Percentiles rank a stretch among this genome's conserved stretches.
Evolutionary conservation across 2,113 vertebrate genomes (phyloP).

Genomic region (Silurus glanis): DNA sequence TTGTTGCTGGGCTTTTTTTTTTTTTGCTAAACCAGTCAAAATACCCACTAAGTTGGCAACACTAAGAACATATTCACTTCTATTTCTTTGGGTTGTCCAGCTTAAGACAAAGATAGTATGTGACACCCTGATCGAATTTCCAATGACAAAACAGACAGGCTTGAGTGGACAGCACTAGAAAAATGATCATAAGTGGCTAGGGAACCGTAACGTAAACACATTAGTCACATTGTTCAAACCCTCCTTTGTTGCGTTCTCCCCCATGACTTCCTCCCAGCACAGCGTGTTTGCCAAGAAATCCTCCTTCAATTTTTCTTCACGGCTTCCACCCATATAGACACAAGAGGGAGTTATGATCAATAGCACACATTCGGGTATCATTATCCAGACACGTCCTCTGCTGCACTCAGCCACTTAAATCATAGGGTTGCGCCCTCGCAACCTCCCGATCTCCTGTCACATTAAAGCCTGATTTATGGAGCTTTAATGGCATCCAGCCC

Average conservation of each 20-base stretch:
- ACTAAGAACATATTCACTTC: background rate
- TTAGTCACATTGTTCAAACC: conserved; percentile 64
- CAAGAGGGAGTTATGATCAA: conserved; percentile 68
- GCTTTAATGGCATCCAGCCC: conserved; percentile 66
- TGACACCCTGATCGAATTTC: conserved; percentile 35
- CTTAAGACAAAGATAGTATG: conserved; percentile 21
- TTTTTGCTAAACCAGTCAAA: background rate
- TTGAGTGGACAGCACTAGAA: conserved; percentile 46
- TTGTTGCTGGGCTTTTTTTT: background rate
- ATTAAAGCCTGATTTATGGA: conserved; percentile 67
- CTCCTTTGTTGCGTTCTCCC: conserved; percentile 32
- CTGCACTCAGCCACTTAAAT: conserved; percentile 68
- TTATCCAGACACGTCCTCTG: conserved; percentile 72
- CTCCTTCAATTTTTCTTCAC: conserved; percentile 63
- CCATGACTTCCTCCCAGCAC: conserved; percentile 44
- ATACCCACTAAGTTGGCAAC: background rate
- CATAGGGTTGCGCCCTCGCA: conserved; percentile 63
- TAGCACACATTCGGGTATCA: conserved; percentile 68
- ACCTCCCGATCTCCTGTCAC: conserved; percentile 62
- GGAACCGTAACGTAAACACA: conserved; percentile 62
- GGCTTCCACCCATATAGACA: conserved; percentile 64
- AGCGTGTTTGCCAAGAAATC: conserved; percentile 55
- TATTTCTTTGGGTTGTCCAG: conserved; percentile 16
- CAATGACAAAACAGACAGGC: conserved; percentile 41
- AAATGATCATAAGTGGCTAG: conserved; percentile 57